Percentiles rank a stretch among this genome's conserved stretches.
Conservation (phyloP, 2,113 vertebrate species). For the Copsychus sechellarum region DNA sequence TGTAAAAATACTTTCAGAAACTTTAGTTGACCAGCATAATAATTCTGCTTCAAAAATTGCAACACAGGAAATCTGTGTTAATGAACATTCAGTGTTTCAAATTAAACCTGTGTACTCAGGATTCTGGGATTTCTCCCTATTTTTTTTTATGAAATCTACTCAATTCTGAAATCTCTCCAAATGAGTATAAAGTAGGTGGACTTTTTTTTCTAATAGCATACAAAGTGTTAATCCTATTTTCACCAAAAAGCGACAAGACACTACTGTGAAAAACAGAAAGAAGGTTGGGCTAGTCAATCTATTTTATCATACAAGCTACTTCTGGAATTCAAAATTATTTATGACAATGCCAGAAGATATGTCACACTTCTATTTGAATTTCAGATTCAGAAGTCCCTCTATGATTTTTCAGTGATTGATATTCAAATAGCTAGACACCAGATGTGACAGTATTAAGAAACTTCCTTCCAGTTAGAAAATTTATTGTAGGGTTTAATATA, state of each 20-base stretch:
- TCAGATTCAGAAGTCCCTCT: background rate
- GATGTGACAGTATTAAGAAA: background rate
- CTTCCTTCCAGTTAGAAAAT: background rate
- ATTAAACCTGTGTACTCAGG: background rate
- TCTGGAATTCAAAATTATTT: background rate
- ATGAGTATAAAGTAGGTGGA: background rate
- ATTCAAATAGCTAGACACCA: background rate
- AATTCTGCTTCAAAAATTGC: background rate
- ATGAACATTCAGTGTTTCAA: background rate
- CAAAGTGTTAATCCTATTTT: background rate
- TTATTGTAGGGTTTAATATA: background rate
- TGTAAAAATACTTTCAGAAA: background rate
- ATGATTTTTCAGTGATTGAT: background rate
- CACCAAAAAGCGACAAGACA: fast-evolving
- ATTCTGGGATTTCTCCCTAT: background rate
- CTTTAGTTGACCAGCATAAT: background rate
- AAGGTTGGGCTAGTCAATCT: background rate
- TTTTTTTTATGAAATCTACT: fast-evolving
- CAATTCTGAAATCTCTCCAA: background rate
- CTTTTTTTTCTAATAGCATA: background rate
- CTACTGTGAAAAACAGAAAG: background rate
- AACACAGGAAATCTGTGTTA: background rate
- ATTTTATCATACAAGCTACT: background rate
- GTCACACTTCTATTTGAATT: background rate
- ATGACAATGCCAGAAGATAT: background rate